A percentile compares a stretch with the other conserved stretches of the same genome.
Evolutionary conservation across 2,113 vertebrate genomes (phyloP).

Genomic region (Rhynchomys soricoides): DNA sequence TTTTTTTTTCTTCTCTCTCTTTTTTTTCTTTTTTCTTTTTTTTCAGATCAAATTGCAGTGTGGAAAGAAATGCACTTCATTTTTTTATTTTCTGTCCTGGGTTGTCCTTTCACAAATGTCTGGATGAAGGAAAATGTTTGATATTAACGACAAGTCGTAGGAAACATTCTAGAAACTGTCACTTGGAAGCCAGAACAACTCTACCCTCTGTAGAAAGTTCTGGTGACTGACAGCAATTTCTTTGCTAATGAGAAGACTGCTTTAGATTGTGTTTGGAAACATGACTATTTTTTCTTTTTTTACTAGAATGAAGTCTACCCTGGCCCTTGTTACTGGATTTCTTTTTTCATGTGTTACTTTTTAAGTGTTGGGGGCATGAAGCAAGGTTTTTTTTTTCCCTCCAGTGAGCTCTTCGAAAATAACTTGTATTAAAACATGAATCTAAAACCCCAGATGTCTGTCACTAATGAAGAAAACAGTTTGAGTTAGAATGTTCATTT

Average conservation of each 20-base stretch:
- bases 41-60: slow-evolving; percentile 81
- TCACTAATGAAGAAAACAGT: slow-evolving; percentile 83
- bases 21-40: slow-evolving; percentile 62
- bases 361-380: slow-evolving; percentile 83
- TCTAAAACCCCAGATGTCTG: slow-evolving; percentile 84
- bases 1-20: slow-evolving; percentile 73
- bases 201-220: slow-evolving; percentile 76
- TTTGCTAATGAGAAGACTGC: slow-evolving; percentile 53
- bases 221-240: slow-evolving; percentile 78
- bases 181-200: slow-evolving; percentile 77
- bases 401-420: slow-evolving; percentile 82
- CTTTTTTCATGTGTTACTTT: slow-evolving; percentile 79
- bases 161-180: slow-evolving; percentile 73
- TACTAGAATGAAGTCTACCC: slow-evolving; percentile 82
- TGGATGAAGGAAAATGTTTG: slow-evolving; percentile 78
- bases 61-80: slow-evolving; percentile 76
- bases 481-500: slow-evolving; percentile 84
- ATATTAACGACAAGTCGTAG: slow-evolving; percentile 74
- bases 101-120: slow-evolving; percentile 17
- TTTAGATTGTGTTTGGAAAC: slow-evolving; percentile 25
- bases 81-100: slow-evolving; percentile 67
- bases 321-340: slow-evolving; percentile 69
- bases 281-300: slow-evolving; percentile 15
- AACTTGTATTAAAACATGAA: slow-evolving; percentile 83
- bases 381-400: slow-evolving; percentile 80